Evolutionary conservation across 92 coral and sea anemone genomes (phyloP), one percentile per base, ranked within the genome.

Genomic region (Desmophyllum pertusum): DNA sequence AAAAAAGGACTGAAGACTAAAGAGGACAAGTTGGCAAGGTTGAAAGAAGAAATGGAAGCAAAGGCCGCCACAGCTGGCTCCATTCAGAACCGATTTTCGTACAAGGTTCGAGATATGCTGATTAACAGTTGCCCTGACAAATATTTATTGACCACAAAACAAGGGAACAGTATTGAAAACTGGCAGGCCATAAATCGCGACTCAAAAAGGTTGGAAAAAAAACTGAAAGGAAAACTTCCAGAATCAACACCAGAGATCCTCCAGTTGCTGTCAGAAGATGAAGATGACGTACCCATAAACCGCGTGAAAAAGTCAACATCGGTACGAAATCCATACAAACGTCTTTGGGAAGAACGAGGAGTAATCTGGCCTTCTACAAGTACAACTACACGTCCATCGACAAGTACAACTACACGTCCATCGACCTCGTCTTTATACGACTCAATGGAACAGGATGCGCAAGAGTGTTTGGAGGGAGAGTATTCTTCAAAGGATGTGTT

Each of bases 1-100:
- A 81, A 81, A 69, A n/a, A 42, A 67, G 77, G 46, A 51, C 85
- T 81, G 38, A 81, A 81, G 41, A 36, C n/a, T 23, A 67, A 81
- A 77, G 77, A 67, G 46, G 33, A 15, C 29, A 81, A 81, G 36
- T 45, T 19, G 77, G 64, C 15, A 27, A 38, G n/a, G 19, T 21
- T 48, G 46, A 66, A 66, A 41, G 75, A 81, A 81, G n/a, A n/a
- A n/a, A n/a, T n/a, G n/a, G n/a, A n/a, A n/a, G n/a, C n/a, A n/a
- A n/a, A n/a, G n/a, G n/a, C n/a, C n/a, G n/a, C n/a, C n/a, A 36
- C 84, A 3, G 84, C 84, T 14, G 21, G 48, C 11, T 80, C 84
- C 21, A 38, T 80, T 43, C 61, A 80, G 37, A 57, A 71, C 40
- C 65, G 84, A 1, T 80, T 78, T 57, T 78, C 66, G 29, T 80